These are phyloP conservation scores for Acropora yongei DNA, from an alignment of 64 coral and sea anemone species.

Conservation along the genomic window DNA sequence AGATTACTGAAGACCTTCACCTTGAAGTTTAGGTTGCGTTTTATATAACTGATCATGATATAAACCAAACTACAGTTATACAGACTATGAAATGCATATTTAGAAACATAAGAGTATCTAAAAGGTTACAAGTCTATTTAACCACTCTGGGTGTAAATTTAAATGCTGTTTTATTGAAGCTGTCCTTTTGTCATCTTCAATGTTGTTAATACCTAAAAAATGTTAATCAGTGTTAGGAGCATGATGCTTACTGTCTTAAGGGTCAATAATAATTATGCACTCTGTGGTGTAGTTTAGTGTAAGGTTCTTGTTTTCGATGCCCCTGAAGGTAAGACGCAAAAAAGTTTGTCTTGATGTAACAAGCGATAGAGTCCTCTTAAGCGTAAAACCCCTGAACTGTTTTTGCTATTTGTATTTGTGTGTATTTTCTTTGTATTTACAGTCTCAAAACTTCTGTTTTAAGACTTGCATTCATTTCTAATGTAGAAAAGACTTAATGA, in stretches of 20 bases:
- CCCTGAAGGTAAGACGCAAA: too few relatives aligned
- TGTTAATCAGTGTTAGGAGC: too few relatives aligned
- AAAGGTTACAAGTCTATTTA: conserved; percentile 46
- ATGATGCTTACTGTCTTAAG: too few relatives aligned
- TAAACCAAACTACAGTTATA: conserved; percentile 2
- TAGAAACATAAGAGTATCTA: conserved; percentile 31
- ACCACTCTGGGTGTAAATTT: conserved; percentile 8
- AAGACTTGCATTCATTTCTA: neutral
- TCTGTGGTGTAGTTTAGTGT: too few relatives aligned
- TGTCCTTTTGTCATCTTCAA: neutral
- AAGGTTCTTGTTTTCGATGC: too few relatives aligned
- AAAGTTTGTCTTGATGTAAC: too few relatives aligned
- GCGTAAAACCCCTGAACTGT: too few relatives aligned
- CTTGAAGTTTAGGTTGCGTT: neutral
- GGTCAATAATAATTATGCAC: too few relatives aligned
- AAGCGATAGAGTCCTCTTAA: too few relatives aligned
- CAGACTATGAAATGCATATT: conserved; percentile 12
- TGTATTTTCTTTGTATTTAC: neutral
- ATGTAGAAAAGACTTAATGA: neutral
- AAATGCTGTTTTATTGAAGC: neutral
- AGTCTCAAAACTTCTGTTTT: neutral
- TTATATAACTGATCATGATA: conserved; percentile 3
- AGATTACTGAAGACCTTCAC: neutral
- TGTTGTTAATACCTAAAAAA: too few relatives aligned
- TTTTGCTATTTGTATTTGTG: neutral